Evolutionary conservation across 2,888 invertebrate genomes (phyloP), one percentile per base, ranked within the genome.

Genomic region (Parelbella ahira): DNA sequence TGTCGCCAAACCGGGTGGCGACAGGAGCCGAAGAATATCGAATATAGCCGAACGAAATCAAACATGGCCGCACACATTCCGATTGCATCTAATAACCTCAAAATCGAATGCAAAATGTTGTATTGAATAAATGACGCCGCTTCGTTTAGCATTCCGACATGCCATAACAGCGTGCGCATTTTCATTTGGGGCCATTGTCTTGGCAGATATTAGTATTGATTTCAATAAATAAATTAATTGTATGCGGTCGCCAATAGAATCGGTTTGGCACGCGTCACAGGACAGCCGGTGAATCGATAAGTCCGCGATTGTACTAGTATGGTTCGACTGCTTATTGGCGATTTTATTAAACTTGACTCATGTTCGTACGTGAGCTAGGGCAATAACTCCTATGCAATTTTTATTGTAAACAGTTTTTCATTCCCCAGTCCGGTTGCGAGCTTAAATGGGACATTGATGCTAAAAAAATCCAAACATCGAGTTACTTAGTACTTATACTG

Each of bases 1-100:
- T 68, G 71, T 64, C 66, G 51, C 77, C 72, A 66, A 78, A 75
- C 56, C 63, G 55, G 64, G 49, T 48, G 50, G 54, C 72, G 63
- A 67, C 61, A 53, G 62, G 49, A 60, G 56, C 75, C 80, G 78
- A 82, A 64, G 58, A 56, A 41, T 44, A 13, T 73, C 79, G 80
- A 82, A 80, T 70, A 75, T 49, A 73, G 72, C 68, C 82, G 77
- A 78, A 56, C 55, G 49, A 50, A 65, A 59, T 63, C 79, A 68
- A 82, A 82, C 61, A 82, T 81, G 83, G 82, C 81, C 69, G 81
- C 69, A 67, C 75, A 72, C 74, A 83, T 76, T 77, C 81, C 83
- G 87, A 84, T 84, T 83, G 87, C 86, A 86, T 87, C 83, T 86
- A 82, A 84, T 86, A 84, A 84, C 83, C 78, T 83, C 83, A 86